These are phyloP conservation scores for Polyergus mexicanus DNA, from an alignment of 1,140 invertebrate species.

Conservation along the genomic window DNA sequence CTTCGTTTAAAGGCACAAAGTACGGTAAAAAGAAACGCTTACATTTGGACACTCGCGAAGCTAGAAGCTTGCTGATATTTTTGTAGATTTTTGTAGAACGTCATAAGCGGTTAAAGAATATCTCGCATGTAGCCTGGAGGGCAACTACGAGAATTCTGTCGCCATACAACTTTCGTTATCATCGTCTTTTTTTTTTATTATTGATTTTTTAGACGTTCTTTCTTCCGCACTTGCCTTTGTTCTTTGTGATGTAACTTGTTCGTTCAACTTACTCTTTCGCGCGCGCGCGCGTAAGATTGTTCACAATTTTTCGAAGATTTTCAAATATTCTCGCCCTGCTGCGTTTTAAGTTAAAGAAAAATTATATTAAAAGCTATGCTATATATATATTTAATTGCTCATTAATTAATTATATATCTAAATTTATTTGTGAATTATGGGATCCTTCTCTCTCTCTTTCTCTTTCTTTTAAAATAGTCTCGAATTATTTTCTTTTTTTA, in stretches of 20 bases:
- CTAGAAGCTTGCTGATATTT: too few species aligned
- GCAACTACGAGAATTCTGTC: constrained; percentile 37
- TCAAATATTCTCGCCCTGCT: not conserved
- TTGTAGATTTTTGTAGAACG: constrained; percentile 28
- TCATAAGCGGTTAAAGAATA: constrained; percentile 52
- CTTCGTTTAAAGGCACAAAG: not conserved
- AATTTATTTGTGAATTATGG: not conserved
- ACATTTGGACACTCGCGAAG: not conserved
- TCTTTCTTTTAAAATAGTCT: not conserved
- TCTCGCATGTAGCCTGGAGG: constrained; percentile 33
- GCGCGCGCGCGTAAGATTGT: not conserved
- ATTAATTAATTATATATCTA: not conserved
- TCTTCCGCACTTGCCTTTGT: constrained; percentile 10
- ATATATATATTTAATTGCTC: too few species aligned
- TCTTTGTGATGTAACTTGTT: constrained; percentile 32
- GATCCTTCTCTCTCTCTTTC: not conserved
- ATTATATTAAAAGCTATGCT: not conserved
- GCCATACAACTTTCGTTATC: constrained; percentile 32
- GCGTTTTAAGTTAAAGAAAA: not conserved
- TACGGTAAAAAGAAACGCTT: constrained; percentile 1
- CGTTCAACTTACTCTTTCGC: constrained; percentile 3
- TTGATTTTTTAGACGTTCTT: constrained; percentile 20
- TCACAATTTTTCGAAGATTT: constrained; percentile 21
- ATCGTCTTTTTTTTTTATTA: not conserved
- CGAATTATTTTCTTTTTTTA: not conserved